These are phyloP conservation scores for Drosophila macrospina DNA, from an alignment of 2,888 invertebrate species.

Conservation along the genomic window DNA sequence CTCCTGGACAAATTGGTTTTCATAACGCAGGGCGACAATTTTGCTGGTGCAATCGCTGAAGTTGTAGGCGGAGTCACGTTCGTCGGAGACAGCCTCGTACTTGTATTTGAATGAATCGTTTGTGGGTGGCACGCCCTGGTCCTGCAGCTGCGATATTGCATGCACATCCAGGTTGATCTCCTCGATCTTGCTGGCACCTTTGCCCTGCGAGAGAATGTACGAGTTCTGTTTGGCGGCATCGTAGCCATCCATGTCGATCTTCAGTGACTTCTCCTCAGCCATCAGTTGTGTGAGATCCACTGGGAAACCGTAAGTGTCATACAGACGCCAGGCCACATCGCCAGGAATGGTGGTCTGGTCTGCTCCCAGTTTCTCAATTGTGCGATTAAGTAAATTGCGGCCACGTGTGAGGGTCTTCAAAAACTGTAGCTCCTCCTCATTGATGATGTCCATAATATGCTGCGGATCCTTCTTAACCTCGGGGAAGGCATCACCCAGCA, in stretches of 20 bases:
- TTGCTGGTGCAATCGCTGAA: slow-evolving; percentile 91
- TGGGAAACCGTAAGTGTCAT: slow-evolving; percentile 99
- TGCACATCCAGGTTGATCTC: slow-evolving; percentile 97
- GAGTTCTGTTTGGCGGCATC: slow-evolving; percentile 96
- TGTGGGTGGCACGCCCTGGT: slow-evolving; percentile 91
- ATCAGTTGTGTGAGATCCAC: slow-evolving; percentile 98
- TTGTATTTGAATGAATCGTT: slow-evolving; percentile 97
- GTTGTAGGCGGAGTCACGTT: slow-evolving; percentile 90
- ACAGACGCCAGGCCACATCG: slow-evolving; percentile 98
- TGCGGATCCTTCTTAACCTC: slow-evolving; percentile 95
- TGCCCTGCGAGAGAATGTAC: slow-evolving; percentile 94
- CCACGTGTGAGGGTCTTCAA: slow-evolving; percentile 97
- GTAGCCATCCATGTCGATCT: slow-evolving; percentile 95
- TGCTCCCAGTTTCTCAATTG: slow-evolving; percentile 92
- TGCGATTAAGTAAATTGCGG: slow-evolving; percentile 94
- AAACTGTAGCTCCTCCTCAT: slow-evolving; percentile 99
- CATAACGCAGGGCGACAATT: slow-evolving; percentile 92
- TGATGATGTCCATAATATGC: slow-evolving; percentile 96
- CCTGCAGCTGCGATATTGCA: slow-evolving; percentile 95
- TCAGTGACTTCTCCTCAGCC: slow-evolving; percentile 97
- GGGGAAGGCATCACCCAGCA: slow-evolving; percentile 93
- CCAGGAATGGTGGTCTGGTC: slow-evolving; percentile 92
- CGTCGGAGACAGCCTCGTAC: slow-evolving; percentile 89
- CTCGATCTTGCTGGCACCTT: slow-evolving; percentile 92
- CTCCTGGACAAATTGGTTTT: slow-evolving; percentile 94